A percentile compares a stretch with the other conserved stretches of the same genome.
phyloP scores from a whole-genome alignment of 2,113 vertebrate genomes.

The Sphyrna mokarran region DNA sequence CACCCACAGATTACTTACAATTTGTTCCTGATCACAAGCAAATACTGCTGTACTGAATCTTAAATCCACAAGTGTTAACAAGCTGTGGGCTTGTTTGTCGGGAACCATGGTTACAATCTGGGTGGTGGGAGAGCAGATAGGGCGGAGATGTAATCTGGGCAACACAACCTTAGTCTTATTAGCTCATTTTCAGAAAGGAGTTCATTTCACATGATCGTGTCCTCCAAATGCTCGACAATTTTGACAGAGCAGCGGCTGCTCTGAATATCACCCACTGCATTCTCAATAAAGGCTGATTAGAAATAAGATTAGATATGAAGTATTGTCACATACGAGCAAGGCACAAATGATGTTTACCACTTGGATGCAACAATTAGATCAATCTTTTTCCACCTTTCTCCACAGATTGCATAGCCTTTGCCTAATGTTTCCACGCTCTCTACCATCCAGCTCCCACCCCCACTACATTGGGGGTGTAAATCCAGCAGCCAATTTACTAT shows the following conservation, averaged over 20 bases:
- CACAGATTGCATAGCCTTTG: background rate
- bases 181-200: background rate
- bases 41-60: background rate
- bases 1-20: background rate
- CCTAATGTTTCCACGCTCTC: background rate
- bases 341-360: background rate
- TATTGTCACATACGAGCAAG: background rate
- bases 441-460: background rate
- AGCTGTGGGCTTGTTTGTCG: background rate
- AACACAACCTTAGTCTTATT: background rate
- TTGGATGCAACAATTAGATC: background rate
- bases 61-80: constrained; percentile 22
- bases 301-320: background rate
- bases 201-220: background rate
- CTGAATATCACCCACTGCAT: background rate
- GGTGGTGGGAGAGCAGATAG: background rate
- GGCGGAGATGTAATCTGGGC: background rate
- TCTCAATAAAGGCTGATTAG: background rate
- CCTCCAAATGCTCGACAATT: background rate
- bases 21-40: background rate
- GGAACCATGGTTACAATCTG: constrained; percentile 21
- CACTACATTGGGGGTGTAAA: background rate
- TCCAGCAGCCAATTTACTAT: background rate
- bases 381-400: background rate
- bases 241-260: background rate